A percentile compares a stretch with the other conserved stretches of the same genome.
Conservation (phyloP, 92 coral and sea anemone genomes). For the Porites divaricata region DNA sequence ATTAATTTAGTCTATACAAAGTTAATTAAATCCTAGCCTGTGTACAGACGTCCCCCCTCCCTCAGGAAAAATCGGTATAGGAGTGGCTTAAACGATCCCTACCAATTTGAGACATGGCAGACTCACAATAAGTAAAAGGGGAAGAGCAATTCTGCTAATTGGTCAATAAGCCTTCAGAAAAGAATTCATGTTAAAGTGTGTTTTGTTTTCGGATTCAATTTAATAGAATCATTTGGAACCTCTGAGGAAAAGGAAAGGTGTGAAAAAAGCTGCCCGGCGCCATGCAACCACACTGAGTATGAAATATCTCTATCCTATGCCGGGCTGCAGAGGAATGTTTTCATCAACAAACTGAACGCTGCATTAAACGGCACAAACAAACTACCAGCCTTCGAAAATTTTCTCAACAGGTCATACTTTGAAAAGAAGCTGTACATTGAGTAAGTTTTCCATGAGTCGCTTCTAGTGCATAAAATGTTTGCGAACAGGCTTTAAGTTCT, state of each 20-base stretch:
- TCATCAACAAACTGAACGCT: slow-evolving; percentile 16
- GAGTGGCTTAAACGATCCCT: too few species aligned
- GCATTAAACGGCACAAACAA: neutral
- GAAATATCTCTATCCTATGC: slow-evolving; percentile 55
- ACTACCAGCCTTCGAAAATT: neutral
- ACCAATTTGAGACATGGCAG: too few species aligned
- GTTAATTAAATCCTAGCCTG: too few species aligned
- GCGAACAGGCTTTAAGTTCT: too few species aligned
- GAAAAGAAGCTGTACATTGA: slow-evolving; percentile 9
- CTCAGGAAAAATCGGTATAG: too few species aligned
- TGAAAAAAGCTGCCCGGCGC: slow-evolving; percentile 27
- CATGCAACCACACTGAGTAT: slow-evolving; percentile 45
- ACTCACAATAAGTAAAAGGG: too few species aligned
- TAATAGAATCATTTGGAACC: slow-evolving; percentile 1
- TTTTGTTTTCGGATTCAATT: neutral
- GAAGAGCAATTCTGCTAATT: neutral
- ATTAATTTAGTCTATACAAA: too few species aligned
- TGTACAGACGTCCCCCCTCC: too few species aligned
- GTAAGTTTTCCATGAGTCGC: neutral
- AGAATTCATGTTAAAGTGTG: neutral
- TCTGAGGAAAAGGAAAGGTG: slow-evolving; percentile 28
- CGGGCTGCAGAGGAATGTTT: slow-evolving; percentile 22
- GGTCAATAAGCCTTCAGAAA: neutral
- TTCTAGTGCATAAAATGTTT: neutral
- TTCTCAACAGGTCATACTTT: neutral